Evolutionary conservation across 2,888 invertebrate genomes (phyloP).

Genomic region (Nephrotoma appendiculata): DNA sequence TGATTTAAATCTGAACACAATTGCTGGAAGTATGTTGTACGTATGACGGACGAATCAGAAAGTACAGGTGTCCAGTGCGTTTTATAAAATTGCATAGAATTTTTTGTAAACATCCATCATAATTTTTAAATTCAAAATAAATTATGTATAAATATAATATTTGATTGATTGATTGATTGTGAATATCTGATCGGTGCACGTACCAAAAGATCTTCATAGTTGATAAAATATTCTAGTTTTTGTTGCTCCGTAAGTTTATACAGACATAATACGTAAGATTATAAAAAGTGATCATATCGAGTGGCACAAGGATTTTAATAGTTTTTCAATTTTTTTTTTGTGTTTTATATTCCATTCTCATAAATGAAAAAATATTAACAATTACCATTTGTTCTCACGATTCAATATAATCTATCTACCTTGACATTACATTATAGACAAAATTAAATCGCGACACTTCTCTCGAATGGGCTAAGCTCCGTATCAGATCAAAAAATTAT

Average conservation of each 20-base stretch:
- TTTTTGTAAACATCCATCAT: background rate
- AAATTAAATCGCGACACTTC: background rate
- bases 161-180: constrained; percentile 6
- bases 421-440: background rate
- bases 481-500: background rate
- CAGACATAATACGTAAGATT: background rate
- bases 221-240: background rate
- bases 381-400: background rate
- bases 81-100: background rate
- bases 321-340: background rate
- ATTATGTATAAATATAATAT: background rate
- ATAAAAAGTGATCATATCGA: background rate
- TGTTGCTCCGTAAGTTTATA: background rate
- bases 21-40: background rate
- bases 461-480: background rate
- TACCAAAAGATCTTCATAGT: background rate
- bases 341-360: background rate
- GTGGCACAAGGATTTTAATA: background rate
- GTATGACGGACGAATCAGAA: background rate
- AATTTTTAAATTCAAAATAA: background rate
- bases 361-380: background rate
- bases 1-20: background rate
- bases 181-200: constrained; percentile 1
- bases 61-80: background rate
- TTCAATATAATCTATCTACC: background rate